A percentile compares a stretch with the other conserved stretches of the same genome.
Evolutionary conservation across 2,888 invertebrate species (phyloP).

Genomic region (Andrena camellia): DNA sequence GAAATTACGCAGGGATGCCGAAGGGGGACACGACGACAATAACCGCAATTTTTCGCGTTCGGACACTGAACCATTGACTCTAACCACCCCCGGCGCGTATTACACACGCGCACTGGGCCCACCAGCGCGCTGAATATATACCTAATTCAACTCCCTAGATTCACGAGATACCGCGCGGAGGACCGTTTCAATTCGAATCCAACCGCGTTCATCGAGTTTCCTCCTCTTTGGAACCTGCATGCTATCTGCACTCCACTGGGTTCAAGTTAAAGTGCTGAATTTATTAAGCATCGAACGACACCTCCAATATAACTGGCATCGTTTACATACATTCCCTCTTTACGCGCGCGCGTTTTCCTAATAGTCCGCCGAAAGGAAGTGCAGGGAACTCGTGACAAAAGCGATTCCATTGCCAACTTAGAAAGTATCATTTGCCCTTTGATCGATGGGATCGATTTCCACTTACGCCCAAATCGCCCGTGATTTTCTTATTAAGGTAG

Average conservation of each 20-base stretch:
- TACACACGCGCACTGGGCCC: constrained; percentile 76
- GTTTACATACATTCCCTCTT: too few species aligned
- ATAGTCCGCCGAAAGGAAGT: background rate
- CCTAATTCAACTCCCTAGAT: constrained; percentile 50
- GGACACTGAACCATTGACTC: constrained; percentile 75
- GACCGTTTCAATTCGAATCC: background rate
- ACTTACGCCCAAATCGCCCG: too few species aligned
- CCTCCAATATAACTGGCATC: too few species aligned
- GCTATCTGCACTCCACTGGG: too few species aligned
- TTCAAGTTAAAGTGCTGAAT: too few species aligned
- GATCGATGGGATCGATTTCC: too few species aligned
- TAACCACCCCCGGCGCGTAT: constrained; percentile 79
- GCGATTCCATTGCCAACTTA: constrained; percentile 12
- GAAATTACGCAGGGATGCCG: constrained; percentile 24
- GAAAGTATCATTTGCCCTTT: background rate
- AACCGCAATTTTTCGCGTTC: constrained; percentile 65
- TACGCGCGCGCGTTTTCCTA: too few species aligned
- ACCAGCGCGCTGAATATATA: constrained; percentile 49
- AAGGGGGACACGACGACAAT: constrained; percentile 1
- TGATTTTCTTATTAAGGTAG: too few species aligned
- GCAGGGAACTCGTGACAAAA: background rate
- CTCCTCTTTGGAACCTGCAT: too few species aligned
- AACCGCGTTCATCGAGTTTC: too few species aligned
- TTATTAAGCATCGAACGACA: too few species aligned
- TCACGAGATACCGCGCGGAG: background rate